Conservation (phyloP, 1,140 invertebrate species). For the Anadara kagoshimensis region DNA sequence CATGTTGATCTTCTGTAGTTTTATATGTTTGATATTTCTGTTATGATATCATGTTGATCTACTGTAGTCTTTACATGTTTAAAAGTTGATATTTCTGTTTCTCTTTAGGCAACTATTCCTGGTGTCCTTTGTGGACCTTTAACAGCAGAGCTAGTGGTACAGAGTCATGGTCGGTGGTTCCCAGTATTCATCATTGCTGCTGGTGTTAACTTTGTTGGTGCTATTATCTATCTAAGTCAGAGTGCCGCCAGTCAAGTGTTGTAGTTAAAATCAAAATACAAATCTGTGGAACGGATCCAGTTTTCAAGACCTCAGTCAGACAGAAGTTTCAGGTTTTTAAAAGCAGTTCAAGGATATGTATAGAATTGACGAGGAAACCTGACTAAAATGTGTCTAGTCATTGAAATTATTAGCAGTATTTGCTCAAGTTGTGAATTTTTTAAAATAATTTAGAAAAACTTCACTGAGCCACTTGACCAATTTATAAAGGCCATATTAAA, state of each 20-base stretch:
- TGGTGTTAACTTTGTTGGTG: conserved; percentile 84
- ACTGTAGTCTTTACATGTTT: background rate
- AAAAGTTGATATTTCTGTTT: conserved; percentile 33
- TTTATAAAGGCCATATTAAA: no score
- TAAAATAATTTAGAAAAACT: no score
- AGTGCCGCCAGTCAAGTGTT: conserved; percentile 82
- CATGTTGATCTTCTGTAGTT: no score
- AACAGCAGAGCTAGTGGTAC: conserved; percentile 84
- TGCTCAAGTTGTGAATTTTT: no score
- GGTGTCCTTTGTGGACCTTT: conserved; percentile 86
- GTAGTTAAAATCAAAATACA: conserved; percentile 33
- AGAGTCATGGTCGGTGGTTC: conserved; percentile 84
- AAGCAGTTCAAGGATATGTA: no score
- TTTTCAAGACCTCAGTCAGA: no score
- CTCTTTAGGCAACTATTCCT: conserved; percentile 82
- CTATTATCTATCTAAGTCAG: conserved; percentile 85
- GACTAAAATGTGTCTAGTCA: no score
- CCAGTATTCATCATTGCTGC: conserved; percentile 85
- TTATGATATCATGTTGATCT: conserved; percentile 11
- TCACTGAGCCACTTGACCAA: no score
- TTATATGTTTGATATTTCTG: no score
- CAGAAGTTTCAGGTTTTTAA: no score
- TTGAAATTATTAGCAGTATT: no score
- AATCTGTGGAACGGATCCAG: background rate
- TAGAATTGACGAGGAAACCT: no score